Evolutionary conservation across 92 coral and sea anemone genomes (phyloP), one percentile per base, ranked within the genome.

Genomic region (Montipora capitata): DNA sequence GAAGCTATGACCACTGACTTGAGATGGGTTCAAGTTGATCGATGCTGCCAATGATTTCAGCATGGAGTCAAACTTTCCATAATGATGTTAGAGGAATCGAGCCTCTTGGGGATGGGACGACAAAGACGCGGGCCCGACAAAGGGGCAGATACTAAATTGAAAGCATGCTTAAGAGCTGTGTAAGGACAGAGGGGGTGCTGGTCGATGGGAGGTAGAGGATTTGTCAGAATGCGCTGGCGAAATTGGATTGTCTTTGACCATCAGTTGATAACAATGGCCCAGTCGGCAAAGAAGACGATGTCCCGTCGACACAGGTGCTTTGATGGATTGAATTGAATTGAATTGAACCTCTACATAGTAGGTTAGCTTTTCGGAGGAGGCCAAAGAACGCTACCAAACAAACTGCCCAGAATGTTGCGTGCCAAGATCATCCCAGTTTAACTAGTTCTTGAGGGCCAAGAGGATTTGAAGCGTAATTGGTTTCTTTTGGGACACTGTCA

Each of bases 1-100:
- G 54, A 68, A 74, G 12, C 77, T 81, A 77, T 83, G 87, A 14
- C 80, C 87, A 72, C 80, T 58, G 7, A 84, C 43, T 68, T 12
- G 81, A 61, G 81, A 43, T 38, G 81, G 75, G 65, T 84, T 74
- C 81, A 84, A 16, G 14, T 70, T 43, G 8, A 39, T 42, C 74
- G 35, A n/a, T 2, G 17, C 64, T 17, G 64, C 79, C 43, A 74
- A 18, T 49, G 18, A 1, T 74, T 74, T 18, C 1, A 74, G 65
- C 0, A 74, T 8, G 77, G 54, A 70, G 20, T 70, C 75, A 70
- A 70, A 70, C 52, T 70, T 40, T 13, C 54, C 51, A 40, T 13
- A 70, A 3, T 66, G 72, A 42, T 40, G 38, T 27, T 27, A 27
- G 35, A 27, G 35, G 35, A 2, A 27, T 27, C 35, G 35, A 2